Conservation (phyloP, 30 jellyfish, hydroid and myxozoan genomes). For the Hydra vulgaris region DNA sequence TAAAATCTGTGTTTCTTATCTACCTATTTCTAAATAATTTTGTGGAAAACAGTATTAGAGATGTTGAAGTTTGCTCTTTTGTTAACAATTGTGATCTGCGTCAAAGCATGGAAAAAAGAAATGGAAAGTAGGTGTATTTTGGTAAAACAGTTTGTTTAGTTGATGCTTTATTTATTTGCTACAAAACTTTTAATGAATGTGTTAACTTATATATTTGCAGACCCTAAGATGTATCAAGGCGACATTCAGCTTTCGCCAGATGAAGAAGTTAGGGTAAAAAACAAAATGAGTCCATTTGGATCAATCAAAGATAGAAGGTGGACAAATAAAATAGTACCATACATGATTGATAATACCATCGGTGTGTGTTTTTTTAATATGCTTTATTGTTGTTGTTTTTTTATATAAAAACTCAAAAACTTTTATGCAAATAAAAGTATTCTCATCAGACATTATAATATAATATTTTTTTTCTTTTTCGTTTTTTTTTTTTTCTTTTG, state of each 20-base stretch:
- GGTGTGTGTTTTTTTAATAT: not conserved
- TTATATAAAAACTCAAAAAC: no score
- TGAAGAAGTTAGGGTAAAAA: not conserved
- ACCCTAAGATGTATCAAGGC: conserved; percentile 20
- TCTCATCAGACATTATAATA: no score
- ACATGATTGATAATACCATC: not conserved
- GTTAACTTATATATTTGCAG: not conserved
- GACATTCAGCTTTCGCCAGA: conserved; percentile 17
- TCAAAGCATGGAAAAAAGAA: not conserved
- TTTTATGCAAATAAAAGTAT: no score
- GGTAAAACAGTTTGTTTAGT: not conserved
- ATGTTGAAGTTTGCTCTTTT: not conserved
- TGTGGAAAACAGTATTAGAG: no score
- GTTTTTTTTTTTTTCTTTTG: no score
- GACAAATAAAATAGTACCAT: conserved; percentile 12
- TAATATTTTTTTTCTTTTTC: no score
- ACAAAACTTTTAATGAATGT: not conserved
- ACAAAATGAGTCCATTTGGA: conserved; percentile 8
- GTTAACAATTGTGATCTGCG: not conserved
- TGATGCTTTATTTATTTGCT: not conserved
- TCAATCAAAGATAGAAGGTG: conserved; percentile 22
- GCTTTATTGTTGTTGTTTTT: no score
- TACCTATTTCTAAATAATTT: not conserved
- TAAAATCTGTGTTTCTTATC: not conserved
- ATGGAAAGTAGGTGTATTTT: not conserved